A percentile compares a stretch with the other conserved stretches of the same genome.
These are phyloP conservation scores for Thalassoma bifasciatum DNA, from an alignment of 2,113 vertebrate genomes.

Conservation along the genomic window DNA sequence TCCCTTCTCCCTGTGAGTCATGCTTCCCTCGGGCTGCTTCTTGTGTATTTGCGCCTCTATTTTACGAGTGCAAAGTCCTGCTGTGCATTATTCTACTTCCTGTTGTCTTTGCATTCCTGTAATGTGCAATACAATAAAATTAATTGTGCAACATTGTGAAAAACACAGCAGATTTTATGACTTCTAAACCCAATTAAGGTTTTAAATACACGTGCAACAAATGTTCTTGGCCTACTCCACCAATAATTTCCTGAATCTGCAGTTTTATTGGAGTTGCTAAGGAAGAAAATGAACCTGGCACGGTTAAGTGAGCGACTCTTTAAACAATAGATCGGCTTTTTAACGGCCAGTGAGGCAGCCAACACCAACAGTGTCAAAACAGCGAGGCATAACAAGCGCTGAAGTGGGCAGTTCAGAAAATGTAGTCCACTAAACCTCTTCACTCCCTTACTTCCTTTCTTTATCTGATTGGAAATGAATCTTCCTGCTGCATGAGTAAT, in stretches of 20 bases:
- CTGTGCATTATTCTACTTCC: neutral
- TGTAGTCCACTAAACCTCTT: neutral
- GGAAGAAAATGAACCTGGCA: neutral
- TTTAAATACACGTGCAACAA: neutral
- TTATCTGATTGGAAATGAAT: neutral
- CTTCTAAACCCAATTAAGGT: neutral
- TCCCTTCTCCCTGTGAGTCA: neutral
- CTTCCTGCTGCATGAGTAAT: neutral
- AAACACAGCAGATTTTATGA: neutral
- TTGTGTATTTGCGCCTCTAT: no score
- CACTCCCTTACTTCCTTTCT: no score
- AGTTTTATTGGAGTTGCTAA: neutral
- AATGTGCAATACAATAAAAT: no score
- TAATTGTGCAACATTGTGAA: no score
- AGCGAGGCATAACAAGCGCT: slow-evolving; percentile 1
- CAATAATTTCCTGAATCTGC: neutral
- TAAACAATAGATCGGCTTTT: neutral
- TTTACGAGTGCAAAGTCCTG: neutral
- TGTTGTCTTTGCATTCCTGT: no score
- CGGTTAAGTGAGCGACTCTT: neutral
- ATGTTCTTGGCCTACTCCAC: neutral
- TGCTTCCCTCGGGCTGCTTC: neutral
- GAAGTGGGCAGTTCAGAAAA: neutral
- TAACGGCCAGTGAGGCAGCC: neutral
- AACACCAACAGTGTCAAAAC: neutral